Conservation (phyloP, 64 coral and sea anemone genomes). For the Actinia tenebrosa region DNA sequence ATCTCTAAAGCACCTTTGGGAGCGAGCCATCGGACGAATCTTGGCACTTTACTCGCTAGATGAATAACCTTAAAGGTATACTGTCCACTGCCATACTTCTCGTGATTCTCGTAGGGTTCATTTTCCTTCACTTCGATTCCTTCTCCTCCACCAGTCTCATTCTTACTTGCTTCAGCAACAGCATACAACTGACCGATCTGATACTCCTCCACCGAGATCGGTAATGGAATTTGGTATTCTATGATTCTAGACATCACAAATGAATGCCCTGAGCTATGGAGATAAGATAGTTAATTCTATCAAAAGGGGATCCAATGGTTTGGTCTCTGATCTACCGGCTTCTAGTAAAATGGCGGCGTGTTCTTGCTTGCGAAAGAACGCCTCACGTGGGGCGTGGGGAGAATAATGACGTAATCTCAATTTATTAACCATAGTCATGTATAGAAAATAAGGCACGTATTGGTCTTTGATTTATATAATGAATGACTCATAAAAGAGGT, state of each 20-base stretch:
- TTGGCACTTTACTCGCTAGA: constrained; percentile 53
- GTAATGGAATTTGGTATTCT: constrained; percentile 81
- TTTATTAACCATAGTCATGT: neutral
- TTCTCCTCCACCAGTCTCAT: constrained; percentile 86
- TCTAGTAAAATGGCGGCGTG: constrained; percentile 13
- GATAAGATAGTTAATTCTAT: neutral
- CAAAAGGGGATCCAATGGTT: neutral
- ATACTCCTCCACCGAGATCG: constrained; percentile 82
- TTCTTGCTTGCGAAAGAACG: constrained; percentile 19
- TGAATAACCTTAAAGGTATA: constrained; percentile 84
- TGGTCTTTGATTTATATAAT: neutral
- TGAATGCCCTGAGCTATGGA: neutral
- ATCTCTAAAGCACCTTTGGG: constrained; percentile 59
- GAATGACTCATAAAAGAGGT: too few species aligned
- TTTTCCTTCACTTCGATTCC: constrained; percentile 66
- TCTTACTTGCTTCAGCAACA: constrained; percentile 90
- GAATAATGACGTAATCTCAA: neutral
- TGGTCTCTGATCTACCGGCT: neutral
- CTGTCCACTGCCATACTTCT: constrained; percentile 45
- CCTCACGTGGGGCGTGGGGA: neutral
- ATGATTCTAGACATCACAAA: constrained; percentile 7
- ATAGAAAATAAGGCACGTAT: neutral
- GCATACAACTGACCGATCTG: constrained; percentile 80
- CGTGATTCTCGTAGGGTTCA: constrained; percentile 21
- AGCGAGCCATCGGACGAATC: constrained; percentile 31